Base-by-base conservation (phyloP, 2,888 invertebrate genomes). In the Eupithecia exiguata region DNA sequence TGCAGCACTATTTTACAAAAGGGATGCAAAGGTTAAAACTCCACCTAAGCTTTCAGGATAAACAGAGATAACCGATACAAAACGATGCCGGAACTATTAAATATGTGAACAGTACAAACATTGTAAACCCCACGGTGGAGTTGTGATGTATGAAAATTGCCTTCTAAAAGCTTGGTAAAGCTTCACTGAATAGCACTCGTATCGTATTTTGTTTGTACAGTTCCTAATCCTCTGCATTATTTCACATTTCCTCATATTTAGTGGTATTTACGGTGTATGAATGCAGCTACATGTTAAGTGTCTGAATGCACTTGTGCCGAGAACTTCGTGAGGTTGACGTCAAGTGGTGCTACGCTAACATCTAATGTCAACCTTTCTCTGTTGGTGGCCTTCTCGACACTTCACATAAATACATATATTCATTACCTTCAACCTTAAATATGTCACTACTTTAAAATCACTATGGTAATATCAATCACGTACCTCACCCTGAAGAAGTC, bases 281-380 rank as follows among this genome's bases (percentile, higher is more conserved):
- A 79, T 72, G 72, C 75, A 71, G 69, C 62, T 43, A 69, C 71
- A 75, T 75, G 77, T 74, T 76, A 77, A 79, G 75, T 49, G 75
- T 71, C 67, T 77, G 74, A 77, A 78, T 76, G 74, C 77, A 76
- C 78, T 78, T 70, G 75, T 77, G 75, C 74, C 70, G 78, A 46
- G 67, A 70, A 71, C 71, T 77, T 78, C 80, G 79, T 80, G 74
- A 78, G 79, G 74, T 77, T 80, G 79, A 81, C 80, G 79, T 79
- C 77, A 72, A 80, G 79, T 78, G 74, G 78, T 78, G 77, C 77
- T 75, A 65, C 78, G 81, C 82, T 86, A 85, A 86, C 83, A 74
- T 82, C 74, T 82, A 81, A 82, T 83, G 84, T 87, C 84, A 85
- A 86, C 82, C 74, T 68, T 76, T 75, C 82, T 78, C 79, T 71